Base-by-base conservation (phyloP, 2,888 invertebrate genomes). In the Yponomeuta malinellus region DNA sequence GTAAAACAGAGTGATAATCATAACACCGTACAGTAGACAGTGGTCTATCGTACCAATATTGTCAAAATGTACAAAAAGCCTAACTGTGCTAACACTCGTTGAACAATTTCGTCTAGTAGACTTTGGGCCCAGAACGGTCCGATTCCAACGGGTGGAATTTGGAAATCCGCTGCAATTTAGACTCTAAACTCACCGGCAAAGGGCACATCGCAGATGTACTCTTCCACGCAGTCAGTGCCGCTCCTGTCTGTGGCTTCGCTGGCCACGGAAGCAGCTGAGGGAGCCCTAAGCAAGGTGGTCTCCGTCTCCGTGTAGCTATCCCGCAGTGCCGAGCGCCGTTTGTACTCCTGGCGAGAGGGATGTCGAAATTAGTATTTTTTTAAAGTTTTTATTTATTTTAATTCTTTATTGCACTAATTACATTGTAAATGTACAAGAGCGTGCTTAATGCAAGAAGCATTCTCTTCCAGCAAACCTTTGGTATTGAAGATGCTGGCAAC, bases 291-390 rank as follows among this genome's bases (percentile, higher is more conserved):
- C 93, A 96, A 75, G 93, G 94, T 84, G 93, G 95, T 79, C 93
- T 95, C 96, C 2, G 95, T 97, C 86, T 97, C 96, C 4, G 97
- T 97, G 85, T 96, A 96, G 93, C 96, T 96, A 89, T 97, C 97
- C 74, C 95, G 94, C 12, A 90, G 81, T 67, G 80, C 81, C 10
- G 97, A 97, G 75, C 96, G 93, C 77, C 97, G 90, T 85, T 97
- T 97, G 92, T 96, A 96, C 85, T 97, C 96, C 96, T 96, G 93
- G 74, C 6, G 67, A 15, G 48, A 43, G 43, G 10, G 2, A 43
- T 9, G 12, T 12, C 52, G 6, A 10, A 52, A 23, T 23, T 23
- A 23, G 23, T 23, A 23, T 23, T 23, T 23, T 23, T 23, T 23
- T 23, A 23, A 23, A 23, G 23, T 23, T 23, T 23, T 23, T 23